Conservation (phyloP, 2,888 invertebrate genomes). For the Nycteola revayana region DNA sequence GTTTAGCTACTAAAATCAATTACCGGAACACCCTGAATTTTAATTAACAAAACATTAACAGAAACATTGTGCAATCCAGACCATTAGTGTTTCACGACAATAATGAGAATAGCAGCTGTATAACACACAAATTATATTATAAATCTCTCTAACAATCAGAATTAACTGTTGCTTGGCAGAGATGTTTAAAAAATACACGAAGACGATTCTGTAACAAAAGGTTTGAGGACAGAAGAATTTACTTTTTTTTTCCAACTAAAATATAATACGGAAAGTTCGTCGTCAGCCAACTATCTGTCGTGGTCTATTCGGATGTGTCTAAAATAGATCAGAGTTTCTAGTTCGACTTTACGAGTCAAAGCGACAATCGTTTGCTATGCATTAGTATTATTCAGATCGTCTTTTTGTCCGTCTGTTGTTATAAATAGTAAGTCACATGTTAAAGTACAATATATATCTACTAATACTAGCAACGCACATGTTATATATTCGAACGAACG, state of each 20-base stretch:
- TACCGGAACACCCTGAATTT: constrained; percentile 3
- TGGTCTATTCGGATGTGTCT: constrained; percentile 50
- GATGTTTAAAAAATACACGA: constrained; percentile 27
- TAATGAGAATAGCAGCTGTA: constrained; percentile 42
- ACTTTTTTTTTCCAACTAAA: constrained; percentile 63
- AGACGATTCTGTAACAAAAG: constrained; percentile 66
- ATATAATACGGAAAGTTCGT: constrained; percentile 66
- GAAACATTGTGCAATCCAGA: constrained; percentile 21
- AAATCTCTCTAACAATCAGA: constrained; percentile 37
- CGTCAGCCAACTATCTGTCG: constrained; percentile 75
- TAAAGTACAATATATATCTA: no score
- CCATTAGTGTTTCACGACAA: constrained; percentile 35
- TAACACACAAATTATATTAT: constrained; percentile 41
- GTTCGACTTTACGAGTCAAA: constrained; percentile 57
- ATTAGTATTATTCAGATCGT: constrained; percentile 46
- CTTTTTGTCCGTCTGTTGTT: constrained; percentile 37
- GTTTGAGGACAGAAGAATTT: constrained; percentile 49
- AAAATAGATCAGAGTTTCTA: constrained; percentile 63
- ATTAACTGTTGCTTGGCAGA: constrained; percentile 39
- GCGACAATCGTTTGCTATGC: constrained; percentile 49
- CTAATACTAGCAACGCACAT: no score
- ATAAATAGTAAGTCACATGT: constrained; percentile 28
- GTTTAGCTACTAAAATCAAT: no score
- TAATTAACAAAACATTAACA: constrained; percentile 31
- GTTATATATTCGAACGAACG: no score